Evolutionary conservation across 2,113 vertebrate genomes (phyloP).

Genomic region (Rafetus swinhoei): DNA sequence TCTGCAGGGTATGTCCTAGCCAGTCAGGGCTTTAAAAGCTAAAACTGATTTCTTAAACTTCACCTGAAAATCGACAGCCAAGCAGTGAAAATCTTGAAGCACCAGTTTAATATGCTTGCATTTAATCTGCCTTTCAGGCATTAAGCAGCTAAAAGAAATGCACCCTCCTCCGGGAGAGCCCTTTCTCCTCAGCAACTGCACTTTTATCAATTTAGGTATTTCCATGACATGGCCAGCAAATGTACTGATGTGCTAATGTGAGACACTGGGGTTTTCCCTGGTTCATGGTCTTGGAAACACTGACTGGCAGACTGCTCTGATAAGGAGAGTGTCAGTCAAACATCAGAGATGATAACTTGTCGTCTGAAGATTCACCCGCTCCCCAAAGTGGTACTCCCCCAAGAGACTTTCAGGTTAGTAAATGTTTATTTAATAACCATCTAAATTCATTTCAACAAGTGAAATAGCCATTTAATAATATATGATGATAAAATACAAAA

Average conservation of each 20-base stretch:
- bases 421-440: not conserved
- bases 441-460: not conserved
- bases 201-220: not conserved
- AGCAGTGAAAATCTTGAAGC: not conserved
- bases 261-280: not conserved
- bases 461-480: not conserved
- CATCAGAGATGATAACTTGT: not conserved
- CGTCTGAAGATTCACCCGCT: not conserved
- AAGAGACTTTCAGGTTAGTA: not conserved
- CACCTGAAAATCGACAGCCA: not conserved
- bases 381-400: too few species aligned
- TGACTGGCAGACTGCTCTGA: not conserved
- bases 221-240: not conserved
- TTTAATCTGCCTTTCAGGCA: not conserved
- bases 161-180: not conserved
- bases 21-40: not conserved
- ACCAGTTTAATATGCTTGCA: not conserved
- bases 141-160: not conserved
- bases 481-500: not conserved
- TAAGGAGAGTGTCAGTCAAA: not conserved
- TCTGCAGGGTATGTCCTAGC: not conserved
- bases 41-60: not conserved
- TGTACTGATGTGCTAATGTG: not conserved
- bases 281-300: not conserved
- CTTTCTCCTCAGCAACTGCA: not conserved